phyloP scores from a whole-genome alignment of 2,888 invertebrate genomes.

The Aphodius sticticus region DNA sequence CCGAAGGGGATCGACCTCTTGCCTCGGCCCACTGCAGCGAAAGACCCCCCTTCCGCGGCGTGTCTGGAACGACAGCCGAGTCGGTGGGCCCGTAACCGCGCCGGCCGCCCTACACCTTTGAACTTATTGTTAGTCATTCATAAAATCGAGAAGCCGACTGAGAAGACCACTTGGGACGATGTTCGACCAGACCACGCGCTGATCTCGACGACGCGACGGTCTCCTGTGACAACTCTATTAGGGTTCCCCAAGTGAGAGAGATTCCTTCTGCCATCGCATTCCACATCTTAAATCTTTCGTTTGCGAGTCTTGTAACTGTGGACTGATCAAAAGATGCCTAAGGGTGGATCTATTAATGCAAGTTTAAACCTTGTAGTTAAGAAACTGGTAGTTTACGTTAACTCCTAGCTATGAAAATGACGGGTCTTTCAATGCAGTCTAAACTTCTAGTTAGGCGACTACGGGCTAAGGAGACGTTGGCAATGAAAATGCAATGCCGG shows the following conservation, averaged over 20 bases:
- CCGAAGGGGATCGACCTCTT: background rate
- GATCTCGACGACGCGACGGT: background rate
- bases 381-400: too few relatives aligned
- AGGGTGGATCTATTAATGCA: too few relatives aligned
- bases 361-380: too few relatives aligned
- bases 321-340: background rate
- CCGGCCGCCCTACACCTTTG: constrained; percentile 14
- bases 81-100: background rate
- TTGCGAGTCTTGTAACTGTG: background rate
- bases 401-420: too few relatives aligned
- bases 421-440: too few relatives aligned
- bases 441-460: too few relatives aligned
- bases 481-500: too few relatives aligned
- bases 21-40: background rate
- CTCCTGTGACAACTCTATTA: background rate
- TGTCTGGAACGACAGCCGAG: background rate
- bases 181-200: background rate
- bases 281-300: background rate
- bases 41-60: background rate
- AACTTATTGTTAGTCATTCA: constrained; percentile 26
- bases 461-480: too few relatives aligned
- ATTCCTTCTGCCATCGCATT: background rate
- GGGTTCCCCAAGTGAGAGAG: background rate
- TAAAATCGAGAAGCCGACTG: constrained; percentile 19
- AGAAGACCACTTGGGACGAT: background rate